phyloP scores from a whole-genome alignment of 1,140 invertebrate genomes.

The Brachionus angularis region DNA sequence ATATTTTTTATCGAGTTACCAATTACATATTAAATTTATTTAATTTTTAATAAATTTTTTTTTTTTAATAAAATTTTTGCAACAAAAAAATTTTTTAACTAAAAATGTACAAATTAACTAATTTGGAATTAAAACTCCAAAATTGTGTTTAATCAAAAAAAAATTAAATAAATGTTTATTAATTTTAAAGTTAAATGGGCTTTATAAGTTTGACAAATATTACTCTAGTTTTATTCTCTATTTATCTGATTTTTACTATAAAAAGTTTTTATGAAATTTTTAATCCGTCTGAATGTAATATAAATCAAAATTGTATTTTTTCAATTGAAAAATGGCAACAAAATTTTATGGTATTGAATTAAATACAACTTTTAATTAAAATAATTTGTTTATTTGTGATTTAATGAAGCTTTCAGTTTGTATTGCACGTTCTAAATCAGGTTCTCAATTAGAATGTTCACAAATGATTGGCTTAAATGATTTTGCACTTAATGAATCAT shows the following conservation, averaged over 20 bases:
- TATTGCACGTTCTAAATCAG: not conserved
- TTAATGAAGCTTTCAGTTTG: constrained; percentile 4
- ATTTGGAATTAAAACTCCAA: constrained; percentile 16
- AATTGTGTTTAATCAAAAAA: not conserved
- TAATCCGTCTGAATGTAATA: constrained; percentile 2
- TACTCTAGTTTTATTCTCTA: not conserved
- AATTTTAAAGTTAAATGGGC: too few species aligned
- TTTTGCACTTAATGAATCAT: constrained; percentile 5
- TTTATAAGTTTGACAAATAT: constrained; percentile 37
- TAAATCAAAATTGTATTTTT: not conserved
- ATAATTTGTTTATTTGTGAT: not conserved
- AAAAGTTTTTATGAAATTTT: constrained; percentile 44
- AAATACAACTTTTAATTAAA: not conserved
- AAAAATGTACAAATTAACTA: too few species aligned
- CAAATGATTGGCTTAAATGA: constrained; percentile 28
- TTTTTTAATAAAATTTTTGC: not conserved
- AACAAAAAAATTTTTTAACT: not conserved
- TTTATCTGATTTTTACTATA: constrained; percentile 12
- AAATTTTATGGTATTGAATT: constrained; percentile 1
- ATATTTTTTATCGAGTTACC: constrained; percentile 37
- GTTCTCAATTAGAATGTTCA: not conserved
- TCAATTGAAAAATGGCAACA: constrained; percentile 12
- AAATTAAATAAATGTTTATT: too few species aligned
- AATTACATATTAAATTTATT: constrained; percentile 32
- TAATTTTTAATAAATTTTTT: constrained; percentile 31